These are phyloP conservation scores for Macroglossus sobrinus DNA, from an alignment of 2,113 vertebrate species.

Conservation along the genomic window DNA sequence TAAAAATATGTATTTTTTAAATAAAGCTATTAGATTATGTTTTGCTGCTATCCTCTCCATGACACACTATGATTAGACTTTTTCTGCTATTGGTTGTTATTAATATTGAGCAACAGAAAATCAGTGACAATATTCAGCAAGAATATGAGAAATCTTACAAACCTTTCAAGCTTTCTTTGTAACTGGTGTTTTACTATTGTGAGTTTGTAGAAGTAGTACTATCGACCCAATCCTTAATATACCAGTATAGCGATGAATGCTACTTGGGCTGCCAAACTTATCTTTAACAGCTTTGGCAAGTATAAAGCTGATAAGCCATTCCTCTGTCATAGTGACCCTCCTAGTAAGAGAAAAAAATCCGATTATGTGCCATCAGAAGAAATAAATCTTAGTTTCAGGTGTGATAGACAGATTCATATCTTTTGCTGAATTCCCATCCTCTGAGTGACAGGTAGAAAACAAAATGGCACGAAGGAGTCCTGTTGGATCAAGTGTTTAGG, in stretches of 20 bases:
- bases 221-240: neutral
- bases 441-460: slow-evolving; percentile 38
- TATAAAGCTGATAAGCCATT: neutral
- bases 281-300: slow-evolving; percentile 33
- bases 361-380: neutral
- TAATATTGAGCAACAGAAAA: neutral
- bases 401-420: neutral
- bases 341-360: neutral
- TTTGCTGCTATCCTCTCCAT: neutral
- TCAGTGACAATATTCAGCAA: neutral
- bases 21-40: neutral
- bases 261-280: neutral
- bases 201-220: neutral
- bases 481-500: slow-evolving; percentile 65
- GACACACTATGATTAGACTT: neutral
- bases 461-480: slow-evolving; percentile 68
- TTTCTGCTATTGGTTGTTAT: neutral
- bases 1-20: neutral
- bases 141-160: neutral
- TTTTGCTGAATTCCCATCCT: slow-evolving; percentile 43
- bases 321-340: neutral
- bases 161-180: neutral
- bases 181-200: neutral
- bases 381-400: neutral
- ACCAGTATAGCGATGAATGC: neutral